phyloP scores from a whole-genome alignment of 2,113 vertebrate genomes.

The Tachycineta bicolor region DNA sequence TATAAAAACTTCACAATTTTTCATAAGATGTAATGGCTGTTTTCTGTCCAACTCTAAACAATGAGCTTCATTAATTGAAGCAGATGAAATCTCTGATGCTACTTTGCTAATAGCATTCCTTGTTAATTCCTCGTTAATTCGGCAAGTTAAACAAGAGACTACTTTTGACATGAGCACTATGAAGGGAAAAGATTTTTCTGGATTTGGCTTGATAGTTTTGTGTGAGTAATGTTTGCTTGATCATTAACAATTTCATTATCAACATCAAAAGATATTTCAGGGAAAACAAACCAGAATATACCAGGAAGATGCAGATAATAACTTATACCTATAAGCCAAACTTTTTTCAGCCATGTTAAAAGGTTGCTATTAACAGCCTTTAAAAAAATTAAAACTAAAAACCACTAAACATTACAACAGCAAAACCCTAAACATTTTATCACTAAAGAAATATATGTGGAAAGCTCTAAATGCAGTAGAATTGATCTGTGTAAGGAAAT shows the following conservation, averaged over 20 bases:
- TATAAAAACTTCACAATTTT: not conserved
- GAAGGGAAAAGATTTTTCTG: not conserved
- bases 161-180: not conserved
- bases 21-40: not conserved
- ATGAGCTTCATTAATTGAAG: not conserved
- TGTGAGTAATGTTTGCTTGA: not conserved
- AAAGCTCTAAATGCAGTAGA: not conserved
- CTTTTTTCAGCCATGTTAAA: not conserved
- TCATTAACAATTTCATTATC: not conserved
- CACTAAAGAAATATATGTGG: not conserved
- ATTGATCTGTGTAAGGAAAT: not conserved
- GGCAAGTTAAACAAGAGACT: not conserved
- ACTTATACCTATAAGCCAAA: not conserved
- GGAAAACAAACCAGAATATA: not conserved
- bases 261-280: not conserved
- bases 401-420: not conserved
- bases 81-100: not conserved
- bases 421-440: not conserved
- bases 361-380: not conserved
- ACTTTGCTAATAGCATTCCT: not conserved
- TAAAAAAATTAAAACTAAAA: not conserved
- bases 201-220: not conserved
- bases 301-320: not conserved
- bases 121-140: not conserved
- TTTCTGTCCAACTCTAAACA: not conserved